Percentiles rank a stretch among this genome's conserved stretches.
phyloP scores from a whole-genome alignment of 2,797 vertebrate genomes.

The Coccyzus lansbergi region DNA sequence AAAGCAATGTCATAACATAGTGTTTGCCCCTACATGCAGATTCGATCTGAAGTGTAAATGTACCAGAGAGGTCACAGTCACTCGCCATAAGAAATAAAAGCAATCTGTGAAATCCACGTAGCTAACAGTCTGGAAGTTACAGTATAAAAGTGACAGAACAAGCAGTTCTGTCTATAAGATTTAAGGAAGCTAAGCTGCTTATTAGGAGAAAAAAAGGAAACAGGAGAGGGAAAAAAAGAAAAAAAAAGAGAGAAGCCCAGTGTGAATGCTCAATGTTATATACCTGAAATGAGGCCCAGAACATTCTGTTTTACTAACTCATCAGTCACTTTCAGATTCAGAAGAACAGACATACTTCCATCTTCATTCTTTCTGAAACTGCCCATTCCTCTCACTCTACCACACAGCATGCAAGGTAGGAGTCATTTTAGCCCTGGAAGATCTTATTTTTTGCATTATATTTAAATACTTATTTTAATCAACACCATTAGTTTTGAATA shows the following conservation, averaged over 20 bases:
- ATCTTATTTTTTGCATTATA: slow-evolving; percentile 1
- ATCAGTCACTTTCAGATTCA: not conserved
- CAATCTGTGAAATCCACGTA: not conserved
- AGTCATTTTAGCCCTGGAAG: slow-evolving; percentile 8
- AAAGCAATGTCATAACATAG: not conserved
- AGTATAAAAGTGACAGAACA: not conserved
- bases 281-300: slow-evolving; percentile 54
- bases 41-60: slow-evolving; percentile 38
- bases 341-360: slow-evolving; percentile 8
- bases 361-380: not conserved
- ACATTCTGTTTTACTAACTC: slow-evolving; percentile 29
- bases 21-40: not conserved
- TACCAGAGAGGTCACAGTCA: slow-evolving; percentile 34
- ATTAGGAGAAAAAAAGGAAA: not conserved
- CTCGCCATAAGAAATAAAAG: slow-evolving; percentile 35
- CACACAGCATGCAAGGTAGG: not conserved
- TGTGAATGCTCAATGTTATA: not conserved
- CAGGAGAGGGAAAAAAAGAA: not conserved
- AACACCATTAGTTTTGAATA: not conserved
- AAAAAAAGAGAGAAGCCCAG: not conserved
- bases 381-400: not conserved
- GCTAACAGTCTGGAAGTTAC: slow-evolving; percentile 59
- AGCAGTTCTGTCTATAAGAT: not conserved
- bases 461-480: slow-evolving; percentile 12
- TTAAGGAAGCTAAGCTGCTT: not conserved